A percentile compares a stretch with the other conserved stretches of the same genome.
These are phyloP conservation scores for Dilophus febrilis DNA, from an alignment of 2,888 invertebrate genomes.

Conservation along the genomic window DNA sequence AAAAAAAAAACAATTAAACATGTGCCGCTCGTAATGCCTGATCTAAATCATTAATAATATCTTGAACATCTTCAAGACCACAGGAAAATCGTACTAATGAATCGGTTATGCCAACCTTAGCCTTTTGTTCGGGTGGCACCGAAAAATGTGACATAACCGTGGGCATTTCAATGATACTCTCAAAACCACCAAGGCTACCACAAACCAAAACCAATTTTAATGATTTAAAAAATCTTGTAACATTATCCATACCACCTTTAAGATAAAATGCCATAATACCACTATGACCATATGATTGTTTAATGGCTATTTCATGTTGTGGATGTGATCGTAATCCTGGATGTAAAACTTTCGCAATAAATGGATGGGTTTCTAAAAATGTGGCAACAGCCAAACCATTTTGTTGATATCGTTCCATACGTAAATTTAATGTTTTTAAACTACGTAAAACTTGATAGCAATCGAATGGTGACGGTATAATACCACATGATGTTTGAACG, in stretches of 20 bases:
- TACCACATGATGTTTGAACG: constrained; percentile 65
- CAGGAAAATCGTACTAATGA: constrained; percentile 74
- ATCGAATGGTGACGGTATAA: constrained; percentile 91
- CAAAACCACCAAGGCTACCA: constrained; percentile 89
- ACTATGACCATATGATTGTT: constrained; percentile 72
- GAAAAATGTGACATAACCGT: no score
- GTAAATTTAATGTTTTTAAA: constrained; percentile 76
- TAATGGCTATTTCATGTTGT: constrained; percentile 59
- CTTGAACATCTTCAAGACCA: constrained; percentile 73
- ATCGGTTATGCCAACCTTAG: constrained; percentile 59
- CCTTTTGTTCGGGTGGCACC: not conserved
- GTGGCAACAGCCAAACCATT: constrained; percentile 63
- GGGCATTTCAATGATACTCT: constrained; percentile 31
- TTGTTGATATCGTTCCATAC: constrained; percentile 79
- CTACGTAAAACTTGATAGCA: constrained; percentile 86
- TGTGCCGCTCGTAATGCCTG: constrained; percentile 45
- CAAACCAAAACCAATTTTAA: constrained; percentile 73
- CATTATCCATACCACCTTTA: constrained; percentile 54
- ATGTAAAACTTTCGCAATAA: constrained; percentile 64
- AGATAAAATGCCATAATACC: constrained; percentile 85
- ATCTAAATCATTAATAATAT: constrained; percentile 68
- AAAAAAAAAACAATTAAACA: no score
- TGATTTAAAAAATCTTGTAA: constrained; percentile 52
- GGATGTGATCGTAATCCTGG: constrained; percentile 78
- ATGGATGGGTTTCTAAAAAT: constrained; percentile 64